phyloP scores from a whole-genome alignment of 64 coral and sea anemone species.

The Pocillopora verrucosa region DNA sequence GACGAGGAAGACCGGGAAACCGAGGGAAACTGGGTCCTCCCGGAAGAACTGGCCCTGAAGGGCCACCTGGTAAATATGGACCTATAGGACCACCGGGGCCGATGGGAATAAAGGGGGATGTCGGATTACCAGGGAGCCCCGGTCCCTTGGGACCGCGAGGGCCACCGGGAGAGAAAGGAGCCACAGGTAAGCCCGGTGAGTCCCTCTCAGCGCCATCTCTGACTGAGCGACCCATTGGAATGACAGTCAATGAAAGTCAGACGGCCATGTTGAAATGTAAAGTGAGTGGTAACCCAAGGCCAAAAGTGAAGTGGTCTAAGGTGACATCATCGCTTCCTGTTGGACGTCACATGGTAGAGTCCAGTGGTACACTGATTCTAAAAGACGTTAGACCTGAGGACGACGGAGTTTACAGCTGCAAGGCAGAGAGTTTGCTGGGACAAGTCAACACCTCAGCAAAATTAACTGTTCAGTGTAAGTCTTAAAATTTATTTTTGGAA shows the following conservation, averaged over 20 bases:
- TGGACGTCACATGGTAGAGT: not conserved
- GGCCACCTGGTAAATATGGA: slow-evolving; percentile 58
- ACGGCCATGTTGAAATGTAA: slow-evolving; percentile 46
- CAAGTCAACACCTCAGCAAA: not conserved
- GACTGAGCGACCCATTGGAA: slow-evolving; percentile 5
- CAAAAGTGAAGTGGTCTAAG: slow-evolving; percentile 44
- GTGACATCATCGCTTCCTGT: slow-evolving; percentile 6
- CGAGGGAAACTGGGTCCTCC: slow-evolving; percentile 28
- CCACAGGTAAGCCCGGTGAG: slow-evolving; percentile 34
- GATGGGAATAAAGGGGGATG: slow-evolving; percentile 26
- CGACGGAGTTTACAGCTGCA: slow-evolving; percentile 35
- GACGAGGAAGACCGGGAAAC: slow-evolving; percentile 32
- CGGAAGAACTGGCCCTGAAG: slow-evolving; percentile 36
- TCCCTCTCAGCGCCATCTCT: slow-evolving; percentile 46
- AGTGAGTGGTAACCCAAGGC: slow-evolving; percentile 46
- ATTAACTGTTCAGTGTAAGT: slow-evolving; percentile 36
- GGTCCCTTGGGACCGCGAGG: slow-evolving; percentile 52
- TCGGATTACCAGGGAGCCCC: slow-evolving; percentile 17
- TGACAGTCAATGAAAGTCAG: slow-evolving; percentile 35
- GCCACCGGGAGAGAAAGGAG: slow-evolving; percentile 15
- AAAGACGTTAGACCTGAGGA: not conserved
- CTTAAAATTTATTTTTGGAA: not conserved
- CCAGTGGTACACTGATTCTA: slow-evolving; percentile 31
- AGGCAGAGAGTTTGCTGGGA: slow-evolving; percentile 12
- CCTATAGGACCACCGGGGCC: slow-evolving; percentile 6